Evolutionary conservation across 2,888 invertebrate genomes (phyloP), one percentile per base, ranked within the genome.

Genomic region (Diadromus collaris): DNA sequence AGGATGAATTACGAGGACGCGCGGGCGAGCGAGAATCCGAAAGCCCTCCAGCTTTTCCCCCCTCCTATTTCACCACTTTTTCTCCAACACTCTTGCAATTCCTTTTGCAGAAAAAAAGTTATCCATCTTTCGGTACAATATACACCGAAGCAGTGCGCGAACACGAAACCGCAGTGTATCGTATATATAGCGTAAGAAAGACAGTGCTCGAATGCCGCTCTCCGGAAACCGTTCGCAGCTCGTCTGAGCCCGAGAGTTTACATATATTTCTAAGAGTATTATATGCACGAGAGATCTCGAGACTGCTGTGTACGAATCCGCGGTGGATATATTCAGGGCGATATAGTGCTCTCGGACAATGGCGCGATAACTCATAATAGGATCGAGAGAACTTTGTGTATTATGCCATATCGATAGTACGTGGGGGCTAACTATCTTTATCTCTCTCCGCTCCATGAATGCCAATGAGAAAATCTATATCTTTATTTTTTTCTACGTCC

Each of bases 341-440:
- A 70, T 70, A 70, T 60, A 70, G 69, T 71, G 41, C 70, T 70
- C 48, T 51, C 41, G 85, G 86, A 90, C 89, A 90, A 90, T 90
- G 83, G 89, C 84, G 77, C 89, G 87, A 89, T 90, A 90, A 90
- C 86, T 90, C 88, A 90, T 90, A 89, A 89, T 89, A 89, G 88
- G 85, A 84, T 88, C 83, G 85, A 82, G 83, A 68, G 51, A 58
- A 77, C 79, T 76, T 73, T 76, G 61, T 74, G 76, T 84, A 89
- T 89, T 88, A 88, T 88, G 83, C 87, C 77, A 76, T 86, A 88
- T 88, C 87, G 88, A 89, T 89, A 87, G 86, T 84, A 86, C 81
- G 83, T 82, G 83, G 83, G 83, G 84, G 82, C 85, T 85, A 85
- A 75, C n/a, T 64, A 24, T 41, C 19, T 41, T 19, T 24, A 21